Evolutionary conservation across 92 coral and sea anemone species (phyloP).

Genomic region (Umimayanthus kanabou): DNA sequence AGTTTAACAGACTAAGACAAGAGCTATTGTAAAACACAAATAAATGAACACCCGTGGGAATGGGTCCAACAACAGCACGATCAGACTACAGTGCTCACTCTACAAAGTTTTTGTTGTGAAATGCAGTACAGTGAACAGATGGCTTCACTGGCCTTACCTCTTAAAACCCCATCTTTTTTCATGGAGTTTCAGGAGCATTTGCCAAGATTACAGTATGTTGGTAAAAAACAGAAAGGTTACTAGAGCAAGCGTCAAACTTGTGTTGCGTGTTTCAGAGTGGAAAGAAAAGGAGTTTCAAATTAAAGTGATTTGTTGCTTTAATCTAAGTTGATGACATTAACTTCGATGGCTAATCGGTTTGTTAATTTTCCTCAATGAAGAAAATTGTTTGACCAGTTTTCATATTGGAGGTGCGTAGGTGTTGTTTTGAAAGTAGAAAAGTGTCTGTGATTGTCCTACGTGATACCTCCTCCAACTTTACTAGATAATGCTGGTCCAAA

Average conservation of each 20-base stretch:
- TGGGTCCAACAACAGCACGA: no score
- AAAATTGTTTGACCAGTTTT: no score
- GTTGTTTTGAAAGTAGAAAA: no score
- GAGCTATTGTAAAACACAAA: slow-evolving; percentile 13
- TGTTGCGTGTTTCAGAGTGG: neutral
- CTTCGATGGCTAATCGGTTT: no score
- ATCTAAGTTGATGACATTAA: no score
- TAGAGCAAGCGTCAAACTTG: neutral
- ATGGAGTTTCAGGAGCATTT: neutral
- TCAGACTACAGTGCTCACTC: neutral
- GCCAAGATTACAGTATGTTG: neutral
- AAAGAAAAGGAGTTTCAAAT: neutral
- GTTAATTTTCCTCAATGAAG: no score
- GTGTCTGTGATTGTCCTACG: neutral
- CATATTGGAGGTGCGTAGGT: no score
- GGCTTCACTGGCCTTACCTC: neutral
- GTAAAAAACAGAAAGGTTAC: neutral
- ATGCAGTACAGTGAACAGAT: neutral
- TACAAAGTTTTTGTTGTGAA: neutral
- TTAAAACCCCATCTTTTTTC: neutral
- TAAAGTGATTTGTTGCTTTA: no score
- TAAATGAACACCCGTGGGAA: neutral
- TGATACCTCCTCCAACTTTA: slow-evolving; percentile 20
- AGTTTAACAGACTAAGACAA: slow-evolving; percentile 4
- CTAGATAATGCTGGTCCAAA: neutral